Conservation (phyloP, 53 echinoderm and acorn worm species). For the Holothuria scabra region DNA sequence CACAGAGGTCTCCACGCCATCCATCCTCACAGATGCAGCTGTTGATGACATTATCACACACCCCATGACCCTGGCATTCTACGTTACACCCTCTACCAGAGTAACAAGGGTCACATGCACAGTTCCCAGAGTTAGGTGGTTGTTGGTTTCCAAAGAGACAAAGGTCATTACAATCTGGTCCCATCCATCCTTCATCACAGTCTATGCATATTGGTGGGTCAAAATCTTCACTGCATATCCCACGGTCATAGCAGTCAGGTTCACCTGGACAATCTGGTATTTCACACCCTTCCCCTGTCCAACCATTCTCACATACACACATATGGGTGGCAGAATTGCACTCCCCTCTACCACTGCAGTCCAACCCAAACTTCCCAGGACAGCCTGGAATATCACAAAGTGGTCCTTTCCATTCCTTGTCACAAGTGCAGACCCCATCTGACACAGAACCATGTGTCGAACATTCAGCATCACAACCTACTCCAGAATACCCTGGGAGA, state of each 20-base stretch:
- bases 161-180: constrained; percentile 74
- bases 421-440: constrained; percentile 68
- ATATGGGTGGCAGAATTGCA: constrained; percentile 83
- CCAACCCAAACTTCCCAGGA: constrained; percentile 64
- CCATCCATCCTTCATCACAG: constrained; percentile 79
- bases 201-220: constrained; percentile 80
- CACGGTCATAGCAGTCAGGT: constrained; percentile 80
- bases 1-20: constrained; percentile 79
- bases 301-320: constrained; percentile 79
- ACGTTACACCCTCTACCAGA: constrained; percentile 86
- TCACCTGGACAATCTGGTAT: constrained; percentile 87
- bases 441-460: constrained; percentile 77
- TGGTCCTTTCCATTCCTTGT: constrained; percentile 73
- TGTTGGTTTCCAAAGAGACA: constrained; percentile 70
- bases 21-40: constrained; percentile 71
- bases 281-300: constrained; percentile 91
- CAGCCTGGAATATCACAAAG: constrained; percentile 85
- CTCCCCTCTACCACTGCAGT: constrained; percentile 84
- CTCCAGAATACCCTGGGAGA: constrained; percentile 69
- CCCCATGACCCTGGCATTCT: constrained; percentile 82
- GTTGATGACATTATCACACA: constrained; percentile 46
- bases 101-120: constrained; percentile 83
- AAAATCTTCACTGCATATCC: constrained; percentile 74
- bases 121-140: constrained; percentile 81
- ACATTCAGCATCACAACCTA: constrained; percentile 90